A percentile compares a stretch with the other conserved stretches of the same genome.
Evolutionary conservation across 2,797 vertebrate species (phyloP).

Genomic region (Spinibarbus caldwelli): DNA sequence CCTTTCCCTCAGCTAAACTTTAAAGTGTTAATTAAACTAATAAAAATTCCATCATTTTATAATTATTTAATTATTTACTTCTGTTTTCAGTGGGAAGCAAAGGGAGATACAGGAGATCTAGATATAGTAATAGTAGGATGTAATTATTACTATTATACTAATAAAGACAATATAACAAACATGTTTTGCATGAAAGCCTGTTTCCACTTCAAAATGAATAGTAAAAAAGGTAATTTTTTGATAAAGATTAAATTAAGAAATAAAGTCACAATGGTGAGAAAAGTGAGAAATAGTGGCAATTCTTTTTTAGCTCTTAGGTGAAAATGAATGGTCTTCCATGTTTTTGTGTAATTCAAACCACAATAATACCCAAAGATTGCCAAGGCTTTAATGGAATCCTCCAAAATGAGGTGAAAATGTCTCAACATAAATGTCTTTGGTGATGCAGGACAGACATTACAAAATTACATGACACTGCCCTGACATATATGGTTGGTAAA

Average conservation of each 20-base stretch:
- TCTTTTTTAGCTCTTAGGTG: too few relatives aligned
- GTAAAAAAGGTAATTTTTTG: background rate
- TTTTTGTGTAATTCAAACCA: background rate
- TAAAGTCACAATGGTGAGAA: background rate
- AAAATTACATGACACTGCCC: background rate
- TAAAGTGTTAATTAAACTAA: background rate
- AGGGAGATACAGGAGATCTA: background rate
- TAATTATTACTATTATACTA: background rate
- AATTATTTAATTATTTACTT: too few relatives aligned
- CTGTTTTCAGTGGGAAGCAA: background rate
- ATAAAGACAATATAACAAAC: background rate
- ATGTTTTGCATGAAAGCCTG: background rate
- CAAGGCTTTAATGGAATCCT: background rate
- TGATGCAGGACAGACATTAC: background rate
- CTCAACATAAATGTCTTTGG: background rate
- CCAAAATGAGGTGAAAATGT: background rate
- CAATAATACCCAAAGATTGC: background rate
- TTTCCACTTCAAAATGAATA: too few relatives aligned
- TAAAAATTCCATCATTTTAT: background rate
- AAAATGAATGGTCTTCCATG: background rate
- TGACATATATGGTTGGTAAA: background rate
- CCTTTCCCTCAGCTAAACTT: background rate
- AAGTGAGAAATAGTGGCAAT: background rate
- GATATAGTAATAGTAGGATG: background rate
- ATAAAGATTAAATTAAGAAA: background rate